Evolutionary conservation across 2,888 invertebrate genomes (phyloP).

Genomic region (Parasteatoda lunata): DNA sequence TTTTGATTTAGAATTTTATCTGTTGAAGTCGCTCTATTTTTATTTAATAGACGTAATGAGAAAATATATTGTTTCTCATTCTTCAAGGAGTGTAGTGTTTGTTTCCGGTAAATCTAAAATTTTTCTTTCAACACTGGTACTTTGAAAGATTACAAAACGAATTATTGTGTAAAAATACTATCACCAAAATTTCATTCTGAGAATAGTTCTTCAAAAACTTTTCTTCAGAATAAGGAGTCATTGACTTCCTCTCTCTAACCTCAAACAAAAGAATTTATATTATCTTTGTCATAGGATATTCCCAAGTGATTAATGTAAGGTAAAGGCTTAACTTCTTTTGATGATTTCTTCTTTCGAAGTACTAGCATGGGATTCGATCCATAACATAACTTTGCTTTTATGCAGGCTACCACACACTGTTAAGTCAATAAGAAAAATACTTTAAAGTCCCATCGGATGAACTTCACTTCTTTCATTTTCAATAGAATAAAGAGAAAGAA

Average conservation of each 20-base stretch:
- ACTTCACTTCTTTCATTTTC: constrained; percentile 28
- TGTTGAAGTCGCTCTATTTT: too few relatives aligned
- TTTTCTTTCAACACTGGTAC: too few relatives aligned
- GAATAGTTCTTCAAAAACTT: constrained; percentile 45
- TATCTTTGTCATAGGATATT: constrained; percentile 59
- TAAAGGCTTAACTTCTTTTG: constrained; percentile 57
- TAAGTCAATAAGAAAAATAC: constrained; percentile 30
- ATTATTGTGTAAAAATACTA: background rate
- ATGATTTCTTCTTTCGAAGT: constrained; percentile 40
- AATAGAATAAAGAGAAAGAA: constrained; percentile 36
- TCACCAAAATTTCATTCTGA: constrained; percentile 12
- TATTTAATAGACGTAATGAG: too few relatives aligned
- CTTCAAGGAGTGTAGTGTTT: too few relatives aligned
- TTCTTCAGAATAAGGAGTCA: constrained; percentile 9
- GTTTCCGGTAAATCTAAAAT: too few relatives aligned
- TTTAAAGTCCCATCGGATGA: constrained; percentile 29
- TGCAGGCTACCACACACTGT: constrained; percentile 19
- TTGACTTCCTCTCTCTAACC: constrained; percentile 27
- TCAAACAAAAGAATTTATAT: constrained; percentile 51
- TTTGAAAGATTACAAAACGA: background rate
- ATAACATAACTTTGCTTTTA: constrained; percentile 63
- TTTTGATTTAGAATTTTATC: too few relatives aligned
- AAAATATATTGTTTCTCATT: too few relatives aligned
- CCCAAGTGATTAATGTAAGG: constrained; percentile 58
- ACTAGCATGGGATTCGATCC: constrained; percentile 32